Base-by-base conservation (phyloP, 2,797 vertebrate genomes). In the Microchirus variegatus region DNA sequence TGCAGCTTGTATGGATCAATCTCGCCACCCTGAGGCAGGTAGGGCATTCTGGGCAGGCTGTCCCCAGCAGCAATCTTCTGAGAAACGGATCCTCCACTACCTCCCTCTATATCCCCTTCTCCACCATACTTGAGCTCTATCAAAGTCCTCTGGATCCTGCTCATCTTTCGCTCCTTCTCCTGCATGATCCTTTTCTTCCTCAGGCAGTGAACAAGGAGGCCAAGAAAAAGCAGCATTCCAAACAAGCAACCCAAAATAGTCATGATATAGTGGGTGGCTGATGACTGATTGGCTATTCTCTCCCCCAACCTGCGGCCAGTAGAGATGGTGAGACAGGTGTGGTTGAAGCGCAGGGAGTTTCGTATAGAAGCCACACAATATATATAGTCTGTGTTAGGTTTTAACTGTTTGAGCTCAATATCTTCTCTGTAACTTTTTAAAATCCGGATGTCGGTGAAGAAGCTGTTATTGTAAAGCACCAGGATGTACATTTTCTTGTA, bases 251-350 rank as follows among this genome's bases (percentile, higher is more conserved):
- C 98, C 72, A 99, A 67, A 67, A 97, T 94, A 64, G 96, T 96
- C 96, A 98, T 95, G 67, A 99, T 98, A 51, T 98, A 97, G 88
- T 97, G 96, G 14, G 98, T 99, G 85, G 97, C 96, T 0, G 96
- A 96, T 12, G 96, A 94, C 40, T 90, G 90, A 54, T 84, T 93
- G 75, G 90, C 87, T 22, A 75, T 67, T 0, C 76, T 90, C 43
- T 93, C 83, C 16, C 84, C 86, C 2, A 80, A 81, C 13, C 77
- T 89, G 35, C 86, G 93, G 43, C 93, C 94, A 9, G 96, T 96
- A 49, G 95, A 93, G 88, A 99, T 93, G 78, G 95, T 96, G 85
- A 99, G 90, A 0, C 98, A 99, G 66, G 96, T 98, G 84, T 99
- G 97, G 92, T 99, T 99, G 85, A 96, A 96, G 63, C 94, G 94